Base-by-base conservation (phyloP, 1,140 invertebrate genomes). In the Bactericera cockerelli region DNA sequence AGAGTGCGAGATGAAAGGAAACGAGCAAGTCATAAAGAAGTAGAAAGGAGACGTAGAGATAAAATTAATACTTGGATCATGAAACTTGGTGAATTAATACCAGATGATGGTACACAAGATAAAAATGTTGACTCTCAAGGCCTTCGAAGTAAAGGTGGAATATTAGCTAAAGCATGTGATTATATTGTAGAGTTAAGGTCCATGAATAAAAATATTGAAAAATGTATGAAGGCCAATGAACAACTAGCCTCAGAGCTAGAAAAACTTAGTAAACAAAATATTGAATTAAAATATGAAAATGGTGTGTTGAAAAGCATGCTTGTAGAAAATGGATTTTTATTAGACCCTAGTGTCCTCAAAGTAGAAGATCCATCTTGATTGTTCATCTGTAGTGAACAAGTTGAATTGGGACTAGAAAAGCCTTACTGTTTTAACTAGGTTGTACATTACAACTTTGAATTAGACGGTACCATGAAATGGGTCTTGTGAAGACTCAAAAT, bases 91-190 rank as follows among this genome's bases (percentile, higher is more conserved):
- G 84, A 83, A 68, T 74, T 84, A 38, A 70, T 78, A 63, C 74
- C 77, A 13, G 72, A 76, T 10, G 14, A 55, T 57, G n/a, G n/a
- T 33, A 56, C 56, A n/a, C 1, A 58, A 25, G 58, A 24, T 42
- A 25, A 19, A 24, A 59, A 39, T 38, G 22, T 22, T 24, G 58
- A 39, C 28, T 3, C 8, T 2, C 39, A 24, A 24, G 2, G 63
- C 58, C 70, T 70, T 13, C 79, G 93, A 76, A 96, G 92, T 67
- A 98, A 98, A 80, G 92, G 93, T 28, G 92, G 90, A 53, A 96
- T 97, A 64, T 72, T 98, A 61, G 87, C 93, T 2, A 96, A 96
- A 73, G 93, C 93, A 1, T 97, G 92, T 74, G 93, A 98, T 69
- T 93, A 96, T 71, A 96, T 97, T 61, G 77, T 79, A 55, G 90